Percentiles rank a stretch among this genome's conserved stretches.
These are phyloP conservation scores for Fukomys damarensis DNA, from an alignment of 2,113 vertebrate species.

Conservation along the genomic window DNA sequence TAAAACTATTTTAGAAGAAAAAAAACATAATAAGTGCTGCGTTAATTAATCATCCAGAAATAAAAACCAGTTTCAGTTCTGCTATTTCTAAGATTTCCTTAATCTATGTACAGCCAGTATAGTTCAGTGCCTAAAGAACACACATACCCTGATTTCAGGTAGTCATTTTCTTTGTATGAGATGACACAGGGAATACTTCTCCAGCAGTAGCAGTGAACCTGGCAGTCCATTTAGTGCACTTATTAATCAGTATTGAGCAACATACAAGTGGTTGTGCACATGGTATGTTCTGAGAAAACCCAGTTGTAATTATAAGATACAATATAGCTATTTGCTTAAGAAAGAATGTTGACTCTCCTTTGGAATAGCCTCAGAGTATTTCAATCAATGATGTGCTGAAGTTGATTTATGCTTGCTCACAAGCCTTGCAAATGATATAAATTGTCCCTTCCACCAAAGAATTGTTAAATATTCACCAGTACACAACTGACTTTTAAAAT, in stretches of 20 bases:
- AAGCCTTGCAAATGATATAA: background rate
- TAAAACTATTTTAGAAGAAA: background rate
- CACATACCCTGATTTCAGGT: background rate
- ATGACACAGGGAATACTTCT: background rate
- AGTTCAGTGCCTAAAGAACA: background rate
- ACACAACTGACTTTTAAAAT: background rate
- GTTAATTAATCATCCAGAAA: conserved; percentile 37
- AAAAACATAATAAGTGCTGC: background rate
- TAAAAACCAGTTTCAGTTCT: conserved; percentile 3
- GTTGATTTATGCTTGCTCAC: background rate
- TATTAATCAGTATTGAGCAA: conserved; percentile 30
- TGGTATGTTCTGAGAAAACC: background rate
- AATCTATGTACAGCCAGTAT: background rate
- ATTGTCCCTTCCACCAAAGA: background rate
- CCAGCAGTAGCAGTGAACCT: background rate
- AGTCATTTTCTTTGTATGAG: background rate
- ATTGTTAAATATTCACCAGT: background rate
- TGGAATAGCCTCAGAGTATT: background rate
- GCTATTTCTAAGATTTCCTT: background rate
- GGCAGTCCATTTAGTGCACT: background rate
- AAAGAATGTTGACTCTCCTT: background rate
- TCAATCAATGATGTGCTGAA: background rate
- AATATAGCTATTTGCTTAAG: background rate
- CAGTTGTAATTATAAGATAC: background rate
- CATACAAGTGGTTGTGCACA: background rate